A percentile compares a stretch with the other conserved stretches of the same genome.
Evolutionary conservation across 2,888 invertebrate species (phyloP).

Genomic region (Leptopilina drosophilae): DNA sequence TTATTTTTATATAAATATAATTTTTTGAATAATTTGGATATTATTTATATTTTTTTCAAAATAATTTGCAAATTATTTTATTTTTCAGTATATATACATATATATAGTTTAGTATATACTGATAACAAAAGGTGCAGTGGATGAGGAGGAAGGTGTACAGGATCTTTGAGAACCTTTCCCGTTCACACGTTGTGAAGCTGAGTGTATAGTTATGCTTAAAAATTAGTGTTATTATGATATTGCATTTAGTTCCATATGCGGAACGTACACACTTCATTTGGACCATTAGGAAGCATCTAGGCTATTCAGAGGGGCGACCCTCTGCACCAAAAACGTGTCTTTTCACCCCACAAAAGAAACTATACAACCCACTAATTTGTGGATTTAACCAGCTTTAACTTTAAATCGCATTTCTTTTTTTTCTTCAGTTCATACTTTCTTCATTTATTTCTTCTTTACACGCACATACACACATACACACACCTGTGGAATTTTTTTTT

Average conservation of each 20-base stretch:
- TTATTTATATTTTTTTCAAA: too few species aligned
- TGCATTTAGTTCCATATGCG: conserved; percentile 64
- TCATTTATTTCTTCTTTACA: background rate
- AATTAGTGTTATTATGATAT: conserved; percentile 74
- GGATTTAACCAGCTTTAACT: conserved; percentile 19
- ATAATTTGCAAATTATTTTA: background rate
- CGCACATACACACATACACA: background rate
- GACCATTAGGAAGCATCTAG: conserved; percentile 73
- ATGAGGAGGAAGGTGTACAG: conserved; percentile 43
- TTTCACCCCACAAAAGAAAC: conserved; percentile 42
- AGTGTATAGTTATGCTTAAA: conserved; percentile 76
- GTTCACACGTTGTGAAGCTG: conserved; percentile 77
- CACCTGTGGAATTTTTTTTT: background rate
- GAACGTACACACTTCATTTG: conserved; percentile 76
- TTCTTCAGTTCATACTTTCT: background rate
- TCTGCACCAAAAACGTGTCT: conserved; percentile 41
- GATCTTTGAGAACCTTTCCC: conserved; percentile 63
- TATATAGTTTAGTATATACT: background rate
- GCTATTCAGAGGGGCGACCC: conserved; percentile 55
- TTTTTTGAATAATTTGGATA: too few species aligned
- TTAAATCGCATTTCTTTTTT: conserved; percentile 25
- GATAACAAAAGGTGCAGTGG: conserved; percentile 54
- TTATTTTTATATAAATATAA: too few species aligned
- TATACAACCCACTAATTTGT: conserved; percentile 31
- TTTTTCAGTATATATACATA: background rate